Evolutionary conservation across 2,888 invertebrate species (phyloP), one percentile per base, ranked within the genome.

Genomic region (Scrobipalpa atriplicella): DNA sequence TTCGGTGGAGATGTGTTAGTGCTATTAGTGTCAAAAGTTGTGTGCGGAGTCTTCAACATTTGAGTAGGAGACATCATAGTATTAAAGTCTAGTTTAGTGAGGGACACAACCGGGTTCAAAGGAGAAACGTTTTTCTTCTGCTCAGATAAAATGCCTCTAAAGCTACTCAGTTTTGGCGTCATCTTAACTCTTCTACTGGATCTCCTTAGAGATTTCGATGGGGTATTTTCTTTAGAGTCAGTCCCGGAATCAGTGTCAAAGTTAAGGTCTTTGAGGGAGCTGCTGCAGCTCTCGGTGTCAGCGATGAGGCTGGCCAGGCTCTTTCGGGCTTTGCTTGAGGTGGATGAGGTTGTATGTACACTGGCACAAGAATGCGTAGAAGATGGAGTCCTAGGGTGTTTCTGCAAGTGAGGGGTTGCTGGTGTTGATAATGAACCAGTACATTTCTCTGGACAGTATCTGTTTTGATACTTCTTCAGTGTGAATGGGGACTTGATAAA

Each of bases 281-380:
- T 93, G 76, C 92, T 93, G 74, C 93, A 93, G 74, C 92, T 93
- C 71, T 93, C 93, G 1, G 92, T 88, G 71, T 93, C 92, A 16
- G 92, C 92, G 19, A 91, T 92, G 62, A 92, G 85, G 71, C 85
- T 89, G 62, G 90, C 90, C 5, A 92, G 79, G 71, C 90, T 90
- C 69, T 91, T 91, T 5, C 92, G 80, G 10, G 91, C 92, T 11
- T 83, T 77, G 78, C 91, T 91, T n/a, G 90, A 88, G 11, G 89
- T 88, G 8, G 92, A 92, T 0, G 91, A 90, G 1, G 82, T 85
- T 8, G 92, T 91, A 21, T 90, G 87, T 0, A 78, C 80, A 74
- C 92, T 92, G 51, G 86, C 75, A 71, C 91, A 91, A 0, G 92
- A 92, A 67, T 92, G 92, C 0, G 88, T 82, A 0, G 92, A 92